phyloP scores from a whole-genome alignment of 2,888 invertebrate species.

The Polydrusus pterygomalis region DNA sequence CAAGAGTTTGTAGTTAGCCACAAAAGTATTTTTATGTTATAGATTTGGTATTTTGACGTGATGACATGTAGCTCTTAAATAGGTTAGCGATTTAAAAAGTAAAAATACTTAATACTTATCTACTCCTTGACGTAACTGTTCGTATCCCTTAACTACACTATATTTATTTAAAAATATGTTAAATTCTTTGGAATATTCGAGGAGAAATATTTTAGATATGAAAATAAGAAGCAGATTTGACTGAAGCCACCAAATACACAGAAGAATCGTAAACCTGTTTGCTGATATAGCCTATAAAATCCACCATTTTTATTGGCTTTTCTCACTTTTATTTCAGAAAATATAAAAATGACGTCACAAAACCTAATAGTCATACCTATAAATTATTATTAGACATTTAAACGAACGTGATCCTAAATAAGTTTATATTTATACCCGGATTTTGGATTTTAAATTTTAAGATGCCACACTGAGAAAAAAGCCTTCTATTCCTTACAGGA shows the following conservation, averaged over 20 bases:
- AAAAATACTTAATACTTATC: too few species aligned
- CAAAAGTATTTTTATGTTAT: too few species aligned
- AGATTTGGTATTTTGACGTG: too few species aligned
- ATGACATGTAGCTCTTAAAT: too few species aligned
- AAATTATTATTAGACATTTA: slow-evolving; percentile 1
- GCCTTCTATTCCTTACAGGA: too few species aligned
- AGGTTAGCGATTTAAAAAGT: too few species aligned
- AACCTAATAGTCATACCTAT: slow-evolving; percentile 22
- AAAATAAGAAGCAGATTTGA: slow-evolving; percentile 17
- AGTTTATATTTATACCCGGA: not conserved
- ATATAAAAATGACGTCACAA: slow-evolving; percentile 27
- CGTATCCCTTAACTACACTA: too few species aligned
- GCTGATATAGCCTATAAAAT: slow-evolving; percentile 32
- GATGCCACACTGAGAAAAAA: too few species aligned
- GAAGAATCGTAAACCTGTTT: not conserved
- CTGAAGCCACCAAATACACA: slow-evolving; percentile 7
- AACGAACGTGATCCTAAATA: not conserved
- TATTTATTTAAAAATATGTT: not conserved
- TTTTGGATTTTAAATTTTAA: not conserved
- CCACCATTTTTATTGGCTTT: slow-evolving; percentile 30
- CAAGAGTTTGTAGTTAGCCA: too few species aligned
- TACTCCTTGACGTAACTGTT: too few species aligned
- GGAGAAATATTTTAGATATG: not conserved
- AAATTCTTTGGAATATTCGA: not conserved
- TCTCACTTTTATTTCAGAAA: slow-evolving; percentile 37